Conservation (phyloP, 92 coral and sea anemone species). For the Nematostella vectensis region DNA sequence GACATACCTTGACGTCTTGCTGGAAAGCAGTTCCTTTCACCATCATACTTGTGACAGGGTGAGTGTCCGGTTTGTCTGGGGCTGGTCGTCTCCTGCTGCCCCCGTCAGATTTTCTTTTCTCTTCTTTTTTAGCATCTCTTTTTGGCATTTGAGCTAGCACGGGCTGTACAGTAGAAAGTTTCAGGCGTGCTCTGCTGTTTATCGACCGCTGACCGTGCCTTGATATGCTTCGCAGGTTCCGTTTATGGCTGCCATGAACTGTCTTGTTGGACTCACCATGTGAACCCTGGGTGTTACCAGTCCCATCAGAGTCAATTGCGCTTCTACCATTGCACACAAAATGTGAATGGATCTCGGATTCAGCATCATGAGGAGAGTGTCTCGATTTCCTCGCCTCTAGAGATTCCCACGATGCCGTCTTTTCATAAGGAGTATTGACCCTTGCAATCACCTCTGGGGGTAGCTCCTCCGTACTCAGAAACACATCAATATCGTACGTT, state of each 20-base stretch:
- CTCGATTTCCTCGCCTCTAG: no score
- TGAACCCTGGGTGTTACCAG: neutral
- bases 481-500: neutral
- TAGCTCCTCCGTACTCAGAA: neutral
- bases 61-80: neutral
- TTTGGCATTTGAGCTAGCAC: neutral
- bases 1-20: constrained; percentile 9
- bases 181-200: neutral
- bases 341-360: no score
- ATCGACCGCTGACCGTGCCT: neutral
- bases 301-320: neutral
- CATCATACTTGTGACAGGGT: constrained; percentile 2
- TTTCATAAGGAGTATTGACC: neutral
- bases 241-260: neutral
- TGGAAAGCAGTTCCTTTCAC: constrained; percentile 12
- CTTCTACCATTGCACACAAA: neutral
- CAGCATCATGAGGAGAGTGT: no score
- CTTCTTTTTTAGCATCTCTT: neutral
- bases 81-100: neutral
- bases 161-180: neutral
- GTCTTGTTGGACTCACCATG: neutral
- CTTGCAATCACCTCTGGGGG: neutral
- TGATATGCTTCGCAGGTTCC: neutral
- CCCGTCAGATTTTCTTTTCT: neutral
- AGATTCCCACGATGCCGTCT: neutral